These are phyloP conservation scores for Teleogryllus oceanicus DNA, from an alignment of 2,888 invertebrate species.

Conservation along the genomic window DNA sequence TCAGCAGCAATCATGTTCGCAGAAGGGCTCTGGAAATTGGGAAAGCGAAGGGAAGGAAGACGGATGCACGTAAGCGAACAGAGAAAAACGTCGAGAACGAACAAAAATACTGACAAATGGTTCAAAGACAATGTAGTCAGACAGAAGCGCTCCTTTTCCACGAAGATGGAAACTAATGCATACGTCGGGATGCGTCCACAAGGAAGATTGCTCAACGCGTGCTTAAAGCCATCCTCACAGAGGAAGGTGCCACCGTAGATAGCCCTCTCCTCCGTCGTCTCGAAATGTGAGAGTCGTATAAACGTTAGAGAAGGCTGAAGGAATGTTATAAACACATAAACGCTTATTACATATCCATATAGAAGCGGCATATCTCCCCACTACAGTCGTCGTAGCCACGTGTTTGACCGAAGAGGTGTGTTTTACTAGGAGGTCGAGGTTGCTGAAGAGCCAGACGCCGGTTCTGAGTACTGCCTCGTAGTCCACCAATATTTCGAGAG, in stretches of 20 bases:
- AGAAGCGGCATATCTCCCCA: too few relatives aligned
- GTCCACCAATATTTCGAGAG: not conserved
- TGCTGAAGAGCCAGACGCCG: not conserved
- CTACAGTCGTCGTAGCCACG: too few relatives aligned
- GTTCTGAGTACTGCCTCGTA: not conserved
- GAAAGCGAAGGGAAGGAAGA: constrained; percentile 4
- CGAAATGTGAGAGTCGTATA: not conserved
- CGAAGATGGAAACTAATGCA: constrained; percentile 6
- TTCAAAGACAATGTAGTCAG: not conserved
- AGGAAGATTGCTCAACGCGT: not conserved
- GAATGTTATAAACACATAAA: not conserved
- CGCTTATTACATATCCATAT: not conserved
- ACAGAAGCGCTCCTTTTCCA: not conserved
- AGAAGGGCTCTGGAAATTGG: not conserved
- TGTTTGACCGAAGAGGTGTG: too few relatives aligned
- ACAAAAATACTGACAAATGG: constrained; percentile 18
- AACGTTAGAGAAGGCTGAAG: not conserved
- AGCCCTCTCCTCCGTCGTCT: not conserved
- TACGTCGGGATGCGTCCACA: not conserved
- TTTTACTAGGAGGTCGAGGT: too few relatives aligned
- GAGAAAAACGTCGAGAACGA: not conserved
- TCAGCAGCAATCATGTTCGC: not conserved
- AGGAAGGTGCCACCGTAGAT: not conserved
- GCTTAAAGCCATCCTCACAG: not conserved
- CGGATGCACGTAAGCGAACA: not conserved